phyloP scores from a whole-genome alignment of 2,113 vertebrate genomes.

The Campylomormyrus tamandua region DNA sequence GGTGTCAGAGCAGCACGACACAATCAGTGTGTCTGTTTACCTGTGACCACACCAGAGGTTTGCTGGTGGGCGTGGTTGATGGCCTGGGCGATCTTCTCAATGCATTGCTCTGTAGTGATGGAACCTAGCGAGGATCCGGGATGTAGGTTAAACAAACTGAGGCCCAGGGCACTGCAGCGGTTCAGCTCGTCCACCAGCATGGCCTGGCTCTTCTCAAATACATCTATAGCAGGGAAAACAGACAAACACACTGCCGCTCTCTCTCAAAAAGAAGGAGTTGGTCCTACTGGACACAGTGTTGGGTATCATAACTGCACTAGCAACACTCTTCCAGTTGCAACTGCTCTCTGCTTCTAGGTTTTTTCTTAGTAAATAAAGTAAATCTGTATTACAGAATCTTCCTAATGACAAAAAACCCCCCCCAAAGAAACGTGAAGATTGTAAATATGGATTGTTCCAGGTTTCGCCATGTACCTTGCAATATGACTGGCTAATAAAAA shows the following conservation, averaged over 20 bases:
- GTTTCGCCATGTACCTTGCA: neutral
- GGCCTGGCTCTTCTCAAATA: slow-evolving; percentile 63
- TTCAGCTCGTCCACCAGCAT: slow-evolving; percentile 65
- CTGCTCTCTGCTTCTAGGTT: neutral
- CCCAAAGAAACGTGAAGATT: neutral
- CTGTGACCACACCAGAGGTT: slow-evolving; percentile 55
- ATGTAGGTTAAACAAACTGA: slow-evolving; percentile 63
- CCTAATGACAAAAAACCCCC: neutral
- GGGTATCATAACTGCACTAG: neutral
- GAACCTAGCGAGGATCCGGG: slow-evolving; percentile 59
- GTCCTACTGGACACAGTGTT: neutral
- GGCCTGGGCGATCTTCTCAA: slow-evolving; percentile 56
- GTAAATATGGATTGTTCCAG: neutral
- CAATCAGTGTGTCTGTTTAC: slow-evolving; percentile 34
- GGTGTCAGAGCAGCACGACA: too few species aligned
- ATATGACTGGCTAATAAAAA: neutral
- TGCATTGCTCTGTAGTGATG: slow-evolving; percentile 56
- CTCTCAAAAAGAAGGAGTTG: neutral
- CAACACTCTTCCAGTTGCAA: neutral
- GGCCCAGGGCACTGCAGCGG: slow-evolving; percentile 60
- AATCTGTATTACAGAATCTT: neutral
- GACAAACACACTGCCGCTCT: neutral
- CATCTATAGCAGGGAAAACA: slow-evolving; percentile 40
- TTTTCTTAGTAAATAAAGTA: neutral
- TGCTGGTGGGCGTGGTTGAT: slow-evolving; percentile 66